Percentiles rank a stretch among this genome's conserved stretches.
Conservation (phyloP, 1,140 invertebrate species). For the Trichogramma pretiosum region DNA sequence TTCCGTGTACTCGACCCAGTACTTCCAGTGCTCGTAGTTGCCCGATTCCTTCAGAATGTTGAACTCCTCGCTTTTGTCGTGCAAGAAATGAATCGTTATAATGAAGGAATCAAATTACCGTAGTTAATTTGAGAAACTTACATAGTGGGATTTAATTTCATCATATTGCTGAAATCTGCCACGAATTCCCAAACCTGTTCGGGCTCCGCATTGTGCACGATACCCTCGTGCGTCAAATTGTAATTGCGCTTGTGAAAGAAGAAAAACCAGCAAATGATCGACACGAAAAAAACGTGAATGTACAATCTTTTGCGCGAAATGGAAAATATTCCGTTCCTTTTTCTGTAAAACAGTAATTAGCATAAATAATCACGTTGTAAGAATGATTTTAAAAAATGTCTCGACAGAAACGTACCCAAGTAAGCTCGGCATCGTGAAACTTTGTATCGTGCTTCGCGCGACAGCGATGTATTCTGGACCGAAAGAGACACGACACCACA, state of each 20-base stretch:
- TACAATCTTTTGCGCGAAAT: too few species aligned
- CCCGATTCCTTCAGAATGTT: constrained; percentile 54
- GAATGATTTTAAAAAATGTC: too few species aligned
- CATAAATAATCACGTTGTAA: too few species aligned
- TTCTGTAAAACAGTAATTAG: too few species aligned
- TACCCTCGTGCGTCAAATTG: constrained; percentile 32
- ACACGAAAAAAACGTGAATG: not conserved
- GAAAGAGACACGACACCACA: too few species aligned
- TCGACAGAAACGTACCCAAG: too few species aligned
- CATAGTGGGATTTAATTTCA: constrained; percentile 63
- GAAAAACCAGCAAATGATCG: constrained; percentile 24
- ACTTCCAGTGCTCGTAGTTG: constrained; percentile 61
- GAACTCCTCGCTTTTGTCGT: constrained; percentile 49
- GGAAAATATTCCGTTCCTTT: too few species aligned
- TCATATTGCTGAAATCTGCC: constrained; percentile 65
- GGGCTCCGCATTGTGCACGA: constrained; percentile 47
- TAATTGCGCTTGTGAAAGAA: constrained; percentile 35
- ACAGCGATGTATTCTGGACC: too few species aligned
- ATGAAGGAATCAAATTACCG: not conserved
- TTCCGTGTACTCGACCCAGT: constrained; percentile 58
- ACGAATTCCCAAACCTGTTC: constrained; percentile 62
- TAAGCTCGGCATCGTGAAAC: too few species aligned
- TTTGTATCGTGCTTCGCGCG: too few species aligned
- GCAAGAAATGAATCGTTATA: too few species aligned
- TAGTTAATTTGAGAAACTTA: constrained; percentile 37